Conservation (phyloP, 1,140 invertebrate genomes). For the Zeugodacus cucurbitae region DNA sequence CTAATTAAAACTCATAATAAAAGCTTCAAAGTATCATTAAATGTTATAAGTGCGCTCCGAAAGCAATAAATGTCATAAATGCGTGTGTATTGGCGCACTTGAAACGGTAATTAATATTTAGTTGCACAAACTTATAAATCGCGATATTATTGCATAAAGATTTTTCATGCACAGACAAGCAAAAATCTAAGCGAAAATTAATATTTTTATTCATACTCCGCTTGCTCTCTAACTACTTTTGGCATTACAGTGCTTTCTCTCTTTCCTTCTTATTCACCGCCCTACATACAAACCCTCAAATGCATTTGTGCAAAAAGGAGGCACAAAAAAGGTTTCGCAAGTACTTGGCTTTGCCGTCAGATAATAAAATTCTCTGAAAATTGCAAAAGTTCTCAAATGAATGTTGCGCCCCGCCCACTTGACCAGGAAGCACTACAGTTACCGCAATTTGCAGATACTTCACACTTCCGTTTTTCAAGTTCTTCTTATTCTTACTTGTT, state of each 20-base stretch:
- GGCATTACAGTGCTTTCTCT: neutral
- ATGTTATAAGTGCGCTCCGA: too few species aligned
- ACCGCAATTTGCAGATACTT: constrained; percentile 27
- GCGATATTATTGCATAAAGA: neutral
- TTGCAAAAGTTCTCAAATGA: constrained; percentile 31
- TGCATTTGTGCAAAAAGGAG: neutral
- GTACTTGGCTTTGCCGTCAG: neutral
- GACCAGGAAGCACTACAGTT: constrained; percentile 21
- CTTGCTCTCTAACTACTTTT: neutral
- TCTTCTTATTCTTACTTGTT: neutral
- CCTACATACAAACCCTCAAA: neutral
- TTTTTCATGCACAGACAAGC: too few species aligned
- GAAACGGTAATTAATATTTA: neutral
- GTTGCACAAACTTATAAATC: neutral
- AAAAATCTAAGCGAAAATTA: too few species aligned
- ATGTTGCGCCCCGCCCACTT: neutral
- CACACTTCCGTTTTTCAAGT: constrained; percentile 27
- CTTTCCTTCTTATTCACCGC: neutral
- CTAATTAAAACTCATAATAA: neutral
- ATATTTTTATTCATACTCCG: neutral
- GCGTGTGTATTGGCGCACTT: neutral
- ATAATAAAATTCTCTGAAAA: constrained; percentile 4
- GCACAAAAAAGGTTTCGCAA: neutral
- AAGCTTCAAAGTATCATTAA: neutral
- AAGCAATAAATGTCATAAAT: neutral